A percentile compares a stretch with the other conserved stretches of the same genome.
Conservation (phyloP, 2,113 vertebrate species). For the Onychostruthus taczanowskii region DNA sequence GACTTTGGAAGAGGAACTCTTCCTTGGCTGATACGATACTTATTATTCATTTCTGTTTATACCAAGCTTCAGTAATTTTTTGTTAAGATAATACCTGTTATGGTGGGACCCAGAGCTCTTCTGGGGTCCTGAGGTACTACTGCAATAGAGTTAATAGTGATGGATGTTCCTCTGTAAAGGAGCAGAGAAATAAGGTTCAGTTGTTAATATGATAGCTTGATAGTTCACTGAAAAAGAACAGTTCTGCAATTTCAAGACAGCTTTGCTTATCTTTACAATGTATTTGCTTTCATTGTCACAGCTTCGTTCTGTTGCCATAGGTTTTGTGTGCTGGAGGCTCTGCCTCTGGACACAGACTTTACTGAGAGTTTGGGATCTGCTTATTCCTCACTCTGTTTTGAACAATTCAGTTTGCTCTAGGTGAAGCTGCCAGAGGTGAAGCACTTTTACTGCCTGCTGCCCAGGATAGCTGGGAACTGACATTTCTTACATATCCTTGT, state of each 20-base stretch:
- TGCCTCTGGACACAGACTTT: neutral
- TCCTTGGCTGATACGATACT: constrained; percentile 43
- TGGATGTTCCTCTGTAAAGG: neutral
- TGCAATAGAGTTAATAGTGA: neutral
- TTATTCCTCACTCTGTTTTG: neutral
- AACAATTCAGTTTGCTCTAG: neutral
- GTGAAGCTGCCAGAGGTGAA: neutral
- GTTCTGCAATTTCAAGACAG: neutral
- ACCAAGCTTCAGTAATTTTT: constrained; percentile 22
- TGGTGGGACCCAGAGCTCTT: neutral
- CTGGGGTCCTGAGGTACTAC: neutral
- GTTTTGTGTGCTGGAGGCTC: neutral
- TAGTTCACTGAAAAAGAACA: neutral
- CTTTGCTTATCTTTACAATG: neutral
- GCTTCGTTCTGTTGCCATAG: neutral
- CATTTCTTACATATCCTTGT: neutral
- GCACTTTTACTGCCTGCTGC: neutral
- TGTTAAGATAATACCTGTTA: neutral
- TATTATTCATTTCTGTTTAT: constrained; percentile 45
- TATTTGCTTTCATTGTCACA: constrained; percentile 7
- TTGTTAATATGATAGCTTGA: neutral
- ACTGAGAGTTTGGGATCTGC: neutral
- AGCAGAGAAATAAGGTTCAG: constrained; percentile 52
- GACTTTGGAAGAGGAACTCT: constrained; percentile 72
- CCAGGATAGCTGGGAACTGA: neutral